Evolutionary conservation across 2,113 vertebrate genomes (phyloP).

Genomic region (Dicentrarchus labrax): DNA sequence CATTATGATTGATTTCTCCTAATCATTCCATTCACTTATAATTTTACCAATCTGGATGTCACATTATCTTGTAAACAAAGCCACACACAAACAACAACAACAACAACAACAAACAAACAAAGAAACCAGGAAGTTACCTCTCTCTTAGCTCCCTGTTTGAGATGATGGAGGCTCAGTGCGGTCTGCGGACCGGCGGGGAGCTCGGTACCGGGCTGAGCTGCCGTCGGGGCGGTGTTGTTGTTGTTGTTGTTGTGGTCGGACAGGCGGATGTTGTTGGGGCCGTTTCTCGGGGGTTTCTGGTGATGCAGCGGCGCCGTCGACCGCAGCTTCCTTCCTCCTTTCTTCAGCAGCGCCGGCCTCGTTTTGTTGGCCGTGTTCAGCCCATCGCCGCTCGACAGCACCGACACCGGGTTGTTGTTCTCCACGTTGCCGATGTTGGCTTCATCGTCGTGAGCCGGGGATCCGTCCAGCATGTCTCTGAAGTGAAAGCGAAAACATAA

Average conservation of each 20-base stretch:
- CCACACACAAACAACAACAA: no score
- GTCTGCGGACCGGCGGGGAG: slow-evolving; percentile 3
- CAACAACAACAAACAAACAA: no score
- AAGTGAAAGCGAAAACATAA: slow-evolving; percentile 58
- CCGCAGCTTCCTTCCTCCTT: slow-evolving; percentile 70
- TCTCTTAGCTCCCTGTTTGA: slow-evolving; percentile 68
- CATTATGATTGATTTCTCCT: no score
- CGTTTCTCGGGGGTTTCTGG: slow-evolving; percentile 55
- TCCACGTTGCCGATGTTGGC: slow-evolving; percentile 70
- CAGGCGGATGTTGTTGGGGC: slow-evolving; percentile 57
- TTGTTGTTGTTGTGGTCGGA: background rate
- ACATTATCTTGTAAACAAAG: background rate
- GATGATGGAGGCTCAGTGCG: slow-evolving; percentile 50
- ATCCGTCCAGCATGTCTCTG: slow-evolving; percentile 75
- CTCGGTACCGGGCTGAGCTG: slow-evolving; percentile 37
- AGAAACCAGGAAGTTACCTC: slow-evolving; percentile 52
- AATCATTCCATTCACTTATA: no score
- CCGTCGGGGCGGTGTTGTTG: no score
- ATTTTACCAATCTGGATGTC: background rate
- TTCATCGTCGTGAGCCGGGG: slow-evolving; percentile 58
- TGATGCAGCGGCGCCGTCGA: slow-evolving; percentile 46
- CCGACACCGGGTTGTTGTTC: slow-evolving; percentile 68
- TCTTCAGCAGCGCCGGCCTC: slow-evolving; percentile 73
- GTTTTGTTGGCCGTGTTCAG: slow-evolving; percentile 46
- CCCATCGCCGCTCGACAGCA: slow-evolving; percentile 31